These are phyloP conservation scores for Pleuronectes platessa DNA, from an alignment of 2,113 vertebrate genomes.

Conservation along the genomic window DNA sequence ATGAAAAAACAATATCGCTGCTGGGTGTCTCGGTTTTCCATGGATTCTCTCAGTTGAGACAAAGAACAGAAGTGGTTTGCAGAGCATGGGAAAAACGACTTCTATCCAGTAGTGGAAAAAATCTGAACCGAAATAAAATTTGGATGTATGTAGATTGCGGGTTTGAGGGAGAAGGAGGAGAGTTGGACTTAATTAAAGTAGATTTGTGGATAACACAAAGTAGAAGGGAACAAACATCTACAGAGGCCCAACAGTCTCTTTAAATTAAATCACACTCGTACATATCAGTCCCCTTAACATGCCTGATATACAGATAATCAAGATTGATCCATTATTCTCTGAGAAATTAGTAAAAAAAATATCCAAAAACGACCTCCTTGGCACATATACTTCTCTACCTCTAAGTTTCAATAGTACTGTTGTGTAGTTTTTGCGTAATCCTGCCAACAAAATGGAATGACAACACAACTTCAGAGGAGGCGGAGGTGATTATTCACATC, in stretches of 20 bases:
- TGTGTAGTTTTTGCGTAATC: neutral
- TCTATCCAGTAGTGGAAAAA: neutral
- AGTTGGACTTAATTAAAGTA: neutral
- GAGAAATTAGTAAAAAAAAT: no score
- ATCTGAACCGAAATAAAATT: neutral
- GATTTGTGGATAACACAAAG: no score
- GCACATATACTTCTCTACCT: no score
- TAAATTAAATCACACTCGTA: no score
- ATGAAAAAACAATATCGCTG: conserved; percentile 30
- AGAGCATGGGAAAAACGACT: neutral
- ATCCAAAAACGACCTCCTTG: no score
- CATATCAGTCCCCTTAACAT: no score
- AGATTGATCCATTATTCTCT: no score
- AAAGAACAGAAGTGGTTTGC: neutral
- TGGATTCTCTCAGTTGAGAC: conserved; percentile 11
- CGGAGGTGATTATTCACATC: neutral
- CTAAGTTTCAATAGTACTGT: no score
- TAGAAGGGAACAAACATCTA: no score
- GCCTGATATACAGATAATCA: no score
- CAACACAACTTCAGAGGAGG: neutral
- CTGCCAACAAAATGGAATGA: neutral
- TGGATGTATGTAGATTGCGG: neutral
- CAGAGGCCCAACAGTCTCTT: no score
- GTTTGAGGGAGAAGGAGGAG: neutral
- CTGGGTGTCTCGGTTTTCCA: conserved; percentile 13